A percentile compares a stretch with the other conserved stretches of the same genome.
Conservation (phyloP, 2,888 invertebrate species). For the Gastracanthus pulcherrimus region DNA sequence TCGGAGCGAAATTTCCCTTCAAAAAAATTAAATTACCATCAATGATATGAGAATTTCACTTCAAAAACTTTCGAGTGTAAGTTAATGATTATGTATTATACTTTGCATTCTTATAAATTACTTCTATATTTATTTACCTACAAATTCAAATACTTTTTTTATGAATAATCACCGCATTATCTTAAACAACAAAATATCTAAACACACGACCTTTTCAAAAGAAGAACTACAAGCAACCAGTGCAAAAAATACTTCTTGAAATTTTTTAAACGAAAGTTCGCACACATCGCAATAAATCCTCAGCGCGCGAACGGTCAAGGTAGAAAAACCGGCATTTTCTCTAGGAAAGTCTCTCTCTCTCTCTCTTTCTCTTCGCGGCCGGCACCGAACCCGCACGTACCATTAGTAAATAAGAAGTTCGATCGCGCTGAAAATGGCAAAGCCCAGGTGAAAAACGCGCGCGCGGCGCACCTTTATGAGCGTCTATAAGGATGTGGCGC, state of each 20-base stretch:
- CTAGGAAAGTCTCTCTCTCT: slow-evolving; percentile 46
- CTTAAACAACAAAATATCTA: too few relatives aligned
- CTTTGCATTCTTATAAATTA: too few relatives aligned
- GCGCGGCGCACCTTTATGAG: slow-evolving; percentile 41
- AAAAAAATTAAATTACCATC: too few relatives aligned
- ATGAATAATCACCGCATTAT: background rate
- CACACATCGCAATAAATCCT: slow-evolving; percentile 24
- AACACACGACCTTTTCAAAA: too few relatives aligned
- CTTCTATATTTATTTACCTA: too few relatives aligned
- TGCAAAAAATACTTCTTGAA: background rate
- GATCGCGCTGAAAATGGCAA: slow-evolving; percentile 37
- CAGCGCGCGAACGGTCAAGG: background rate
- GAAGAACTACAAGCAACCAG: background rate
- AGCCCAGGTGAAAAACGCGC: slow-evolving; percentile 32
- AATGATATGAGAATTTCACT: too few relatives aligned
- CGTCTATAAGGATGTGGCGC: slow-evolving; percentile 15
- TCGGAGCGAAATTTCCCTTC: too few relatives aligned
- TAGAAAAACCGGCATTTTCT: slow-evolving; percentile 51
- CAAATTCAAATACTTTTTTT: background rate
- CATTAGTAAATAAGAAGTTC: slow-evolving; percentile 45
- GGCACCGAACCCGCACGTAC: background rate
- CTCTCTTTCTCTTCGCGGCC: too few relatives aligned
- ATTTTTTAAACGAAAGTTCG: slow-evolving; percentile 38
- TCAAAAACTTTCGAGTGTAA: too few relatives aligned
- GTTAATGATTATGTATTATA: too few relatives aligned